These are phyloP conservation scores for Chionomys nivalis DNA, from an alignment of 2,113 vertebrate genomes.

Conservation along the genomic window DNA sequence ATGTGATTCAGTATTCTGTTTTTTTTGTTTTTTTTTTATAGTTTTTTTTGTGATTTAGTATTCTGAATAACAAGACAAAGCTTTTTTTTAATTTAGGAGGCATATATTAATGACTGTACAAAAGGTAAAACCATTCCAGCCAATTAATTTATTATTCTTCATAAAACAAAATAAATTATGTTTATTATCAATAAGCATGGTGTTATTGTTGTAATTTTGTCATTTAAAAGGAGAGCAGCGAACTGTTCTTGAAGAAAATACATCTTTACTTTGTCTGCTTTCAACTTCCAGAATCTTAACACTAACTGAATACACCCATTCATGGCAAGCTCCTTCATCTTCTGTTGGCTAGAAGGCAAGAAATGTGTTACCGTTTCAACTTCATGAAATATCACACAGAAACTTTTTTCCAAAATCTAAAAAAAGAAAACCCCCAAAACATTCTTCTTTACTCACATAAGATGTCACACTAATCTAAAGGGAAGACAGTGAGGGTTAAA, in stretches of 20 bases:
- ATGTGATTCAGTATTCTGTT: not conserved
- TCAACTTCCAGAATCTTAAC: not conserved
- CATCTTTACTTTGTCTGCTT: constrained; percentile 10
- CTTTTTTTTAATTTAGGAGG: not conserved
- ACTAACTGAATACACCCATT: not conserved
- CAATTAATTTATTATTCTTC: constrained; percentile 39
- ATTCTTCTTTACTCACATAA: not conserved
- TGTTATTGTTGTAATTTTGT: not conserved
- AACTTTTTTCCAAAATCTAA: not conserved
- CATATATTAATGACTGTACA: not conserved
- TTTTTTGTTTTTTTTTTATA: too few species aligned
- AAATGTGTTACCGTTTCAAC: not conserved
- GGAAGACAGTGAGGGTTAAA: not conserved
- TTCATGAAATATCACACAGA: constrained; percentile 15
- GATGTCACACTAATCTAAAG: not conserved
- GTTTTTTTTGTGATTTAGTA: not conserved
- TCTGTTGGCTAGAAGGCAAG: not conserved
- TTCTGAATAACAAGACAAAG: not conserved
- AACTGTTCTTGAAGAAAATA: not conserved
- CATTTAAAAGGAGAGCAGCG: not conserved
- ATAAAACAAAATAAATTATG: not conserved
- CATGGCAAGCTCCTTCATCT: not conserved
- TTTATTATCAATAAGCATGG: not conserved
- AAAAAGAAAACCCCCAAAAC: not conserved
- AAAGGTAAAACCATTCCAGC: not conserved